phyloP scores from a whole-genome alignment of 2,113 vertebrate species.

The Nothoprocta perdicaria region DNA sequence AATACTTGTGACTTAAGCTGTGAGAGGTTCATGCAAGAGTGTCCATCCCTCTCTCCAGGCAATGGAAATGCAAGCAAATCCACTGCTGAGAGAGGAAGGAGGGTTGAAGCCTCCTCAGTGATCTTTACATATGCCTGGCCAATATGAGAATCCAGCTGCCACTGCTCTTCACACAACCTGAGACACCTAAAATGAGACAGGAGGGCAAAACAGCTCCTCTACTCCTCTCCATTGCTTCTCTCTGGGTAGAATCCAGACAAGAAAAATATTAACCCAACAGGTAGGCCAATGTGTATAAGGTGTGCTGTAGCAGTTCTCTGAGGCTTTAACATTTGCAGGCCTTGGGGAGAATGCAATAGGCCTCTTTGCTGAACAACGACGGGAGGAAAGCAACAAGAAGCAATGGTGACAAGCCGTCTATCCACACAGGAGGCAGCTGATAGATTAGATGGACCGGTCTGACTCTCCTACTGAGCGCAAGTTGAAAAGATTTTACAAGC shows the following conservation, averaged over 20 bases:
- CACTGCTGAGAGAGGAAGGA: background rate
- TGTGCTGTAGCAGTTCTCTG: background rate
- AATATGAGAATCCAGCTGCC: background rate
- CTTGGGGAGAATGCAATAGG: background rate
- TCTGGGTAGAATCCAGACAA: background rate
- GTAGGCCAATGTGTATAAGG: background rate
- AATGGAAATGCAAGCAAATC: background rate
- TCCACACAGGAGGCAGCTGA: background rate
- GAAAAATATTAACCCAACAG: background rate
- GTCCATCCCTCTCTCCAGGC: background rate
- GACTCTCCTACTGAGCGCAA: background rate
- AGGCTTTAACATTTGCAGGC: background rate
- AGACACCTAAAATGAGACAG: background rate
- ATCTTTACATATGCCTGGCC: background rate
- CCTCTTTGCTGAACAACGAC: background rate
- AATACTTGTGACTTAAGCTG: background rate
- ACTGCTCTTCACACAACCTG: background rate
- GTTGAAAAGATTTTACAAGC: conserved; percentile 13
- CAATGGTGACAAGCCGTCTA: background rate
- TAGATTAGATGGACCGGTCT: background rate
- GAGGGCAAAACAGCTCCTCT: background rate
- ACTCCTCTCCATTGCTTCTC: background rate
- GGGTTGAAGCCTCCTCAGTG: background rate
- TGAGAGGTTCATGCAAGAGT: background rate
- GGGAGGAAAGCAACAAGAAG: background rate